Conservation (phyloP, 2,113 vertebrate genomes). For the Cariama cristata region DNA sequence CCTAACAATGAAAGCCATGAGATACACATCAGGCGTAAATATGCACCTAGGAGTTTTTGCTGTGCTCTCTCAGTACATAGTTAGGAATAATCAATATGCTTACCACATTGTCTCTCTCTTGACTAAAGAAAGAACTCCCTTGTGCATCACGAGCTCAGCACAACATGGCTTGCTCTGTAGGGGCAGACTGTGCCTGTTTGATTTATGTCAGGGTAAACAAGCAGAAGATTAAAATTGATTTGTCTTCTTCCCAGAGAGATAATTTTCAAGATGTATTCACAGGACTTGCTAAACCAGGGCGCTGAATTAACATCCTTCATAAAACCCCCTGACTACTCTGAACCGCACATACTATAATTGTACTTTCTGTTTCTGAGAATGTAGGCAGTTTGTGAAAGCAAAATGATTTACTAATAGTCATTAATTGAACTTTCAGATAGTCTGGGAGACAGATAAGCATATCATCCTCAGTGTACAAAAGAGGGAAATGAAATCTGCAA, state of each 20-base stretch:
- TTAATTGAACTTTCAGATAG: slow-evolving; percentile 16
- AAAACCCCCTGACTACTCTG: not conserved
- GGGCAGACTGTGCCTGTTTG: not conserved
- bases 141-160: not conserved
- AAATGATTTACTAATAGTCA: slow-evolving; percentile 3
- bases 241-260: not conserved
- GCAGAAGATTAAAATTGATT: slow-evolving; percentile 55
- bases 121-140: slow-evolving; percentile 21
- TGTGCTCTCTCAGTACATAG: not conserved
- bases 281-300: not conserved
- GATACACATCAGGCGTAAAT: not conserved
- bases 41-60: not conserved
- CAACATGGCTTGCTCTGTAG: not conserved
- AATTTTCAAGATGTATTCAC: slow-evolving; percentile 10
- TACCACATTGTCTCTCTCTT: not conserved
- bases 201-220: slow-evolving; percentile 30
- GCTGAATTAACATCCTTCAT: slow-evolving; percentile 21
- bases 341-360: not conserved
- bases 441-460: not conserved
- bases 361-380: slow-evolving; percentile 10
- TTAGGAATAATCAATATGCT: slow-evolving; percentile 34
- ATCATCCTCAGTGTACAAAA: not conserved
- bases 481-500: not conserved
- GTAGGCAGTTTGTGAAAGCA: slow-evolving; percentile 2
- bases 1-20: not conserved